Conservation (phyloP, 2,888 invertebrate genomes). For the Ferrisia virgata region DNA sequence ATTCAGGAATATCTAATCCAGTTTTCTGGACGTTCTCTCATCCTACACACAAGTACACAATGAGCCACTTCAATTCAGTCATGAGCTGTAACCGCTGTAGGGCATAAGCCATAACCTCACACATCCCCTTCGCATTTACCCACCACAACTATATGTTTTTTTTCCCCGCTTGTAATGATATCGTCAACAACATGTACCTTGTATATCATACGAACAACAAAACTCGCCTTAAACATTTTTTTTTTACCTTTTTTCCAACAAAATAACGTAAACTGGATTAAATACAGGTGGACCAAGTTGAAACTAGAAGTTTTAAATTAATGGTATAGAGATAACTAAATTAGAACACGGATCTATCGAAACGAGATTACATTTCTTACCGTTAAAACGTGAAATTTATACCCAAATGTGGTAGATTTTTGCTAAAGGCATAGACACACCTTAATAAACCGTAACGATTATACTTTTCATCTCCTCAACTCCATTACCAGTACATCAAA, state of each 20-base stretch:
- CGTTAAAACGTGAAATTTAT: constrained; percentile 39
- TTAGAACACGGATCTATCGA: constrained; percentile 41
- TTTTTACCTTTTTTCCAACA: not conserved
- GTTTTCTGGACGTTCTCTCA: constrained; percentile 27
- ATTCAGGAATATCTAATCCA: constrained; percentile 38
- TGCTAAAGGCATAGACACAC: constrained; percentile 33
- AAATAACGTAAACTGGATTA: constrained; percentile 30
- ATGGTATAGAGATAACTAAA: constrained; percentile 32
- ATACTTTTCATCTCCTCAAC: not conserved
- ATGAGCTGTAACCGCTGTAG: constrained; percentile 14
- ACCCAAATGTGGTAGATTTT: constrained; percentile 39
- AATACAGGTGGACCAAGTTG: constrained; percentile 24
- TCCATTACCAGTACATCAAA: not conserved
- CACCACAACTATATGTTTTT: not conserved
- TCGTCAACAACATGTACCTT: constrained; percentile 1
- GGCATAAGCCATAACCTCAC: not conserved
- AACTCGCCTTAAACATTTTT: constrained; percentile 7
- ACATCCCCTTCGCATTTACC: constrained; percentile 18
- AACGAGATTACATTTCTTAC: constrained; percentile 31
- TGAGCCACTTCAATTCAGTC: constrained; percentile 35
- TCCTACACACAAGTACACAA: constrained; percentile 39
- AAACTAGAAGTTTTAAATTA: constrained; percentile 33
- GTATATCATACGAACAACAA: not conserved
- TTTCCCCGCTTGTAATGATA: not conserved
- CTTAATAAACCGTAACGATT: constrained; percentile 28